These are phyloP conservation scores for Orius insidiosus DNA, from an alignment of 1,140 invertebrate species.

Conservation along the genomic window DNA sequence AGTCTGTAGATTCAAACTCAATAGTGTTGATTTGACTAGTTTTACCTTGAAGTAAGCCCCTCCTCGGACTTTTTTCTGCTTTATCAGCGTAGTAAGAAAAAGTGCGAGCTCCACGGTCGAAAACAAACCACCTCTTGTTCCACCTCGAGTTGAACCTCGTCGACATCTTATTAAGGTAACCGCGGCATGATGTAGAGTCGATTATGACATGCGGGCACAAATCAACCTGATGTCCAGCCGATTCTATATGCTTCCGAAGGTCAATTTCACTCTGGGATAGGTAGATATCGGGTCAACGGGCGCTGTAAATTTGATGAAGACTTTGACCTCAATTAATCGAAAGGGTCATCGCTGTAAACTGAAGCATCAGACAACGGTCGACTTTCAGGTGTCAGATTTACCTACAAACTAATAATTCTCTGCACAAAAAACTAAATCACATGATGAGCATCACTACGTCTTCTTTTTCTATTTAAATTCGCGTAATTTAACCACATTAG, in stretches of 20 bases:
- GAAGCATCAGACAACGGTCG: conserved; percentile 39
- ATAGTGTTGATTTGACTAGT: too few relatives aligned
- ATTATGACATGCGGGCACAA: conserved; percentile 74
- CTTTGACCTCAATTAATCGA: conserved; percentile 21
- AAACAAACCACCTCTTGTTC: conserved; percentile 94
- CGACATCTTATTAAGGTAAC: conserved; percentile 83
- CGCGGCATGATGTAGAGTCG: conserved; percentile 58
- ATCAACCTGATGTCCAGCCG: conserved; percentile 84
- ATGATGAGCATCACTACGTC: too few relatives aligned
- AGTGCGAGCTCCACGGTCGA: conserved; percentile 72
- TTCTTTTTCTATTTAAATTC: too few relatives aligned
- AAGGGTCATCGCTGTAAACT: conserved; percentile 25
- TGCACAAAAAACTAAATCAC: too few relatives aligned
- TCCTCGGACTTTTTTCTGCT: conserved; percentile 67
- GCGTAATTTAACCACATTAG: too few relatives aligned
- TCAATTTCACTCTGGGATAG: conserved; percentile 77
- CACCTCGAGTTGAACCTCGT: conserved; percentile 75
- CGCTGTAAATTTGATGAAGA: conserved; percentile 37
- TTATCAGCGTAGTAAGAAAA: conserved; percentile 84
- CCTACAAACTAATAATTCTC: too few relatives aligned
- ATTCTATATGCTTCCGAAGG: conserved; percentile 76
- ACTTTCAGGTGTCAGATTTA: conserved; percentile 27
- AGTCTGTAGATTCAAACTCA: too few relatives aligned
- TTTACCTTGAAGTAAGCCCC: conserved; percentile 83
- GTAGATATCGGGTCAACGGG: conserved; percentile 82